These are phyloP conservation scores for Mobula birostris DNA, from an alignment of 2,113 vertebrate species.

Conservation along the genomic window DNA sequence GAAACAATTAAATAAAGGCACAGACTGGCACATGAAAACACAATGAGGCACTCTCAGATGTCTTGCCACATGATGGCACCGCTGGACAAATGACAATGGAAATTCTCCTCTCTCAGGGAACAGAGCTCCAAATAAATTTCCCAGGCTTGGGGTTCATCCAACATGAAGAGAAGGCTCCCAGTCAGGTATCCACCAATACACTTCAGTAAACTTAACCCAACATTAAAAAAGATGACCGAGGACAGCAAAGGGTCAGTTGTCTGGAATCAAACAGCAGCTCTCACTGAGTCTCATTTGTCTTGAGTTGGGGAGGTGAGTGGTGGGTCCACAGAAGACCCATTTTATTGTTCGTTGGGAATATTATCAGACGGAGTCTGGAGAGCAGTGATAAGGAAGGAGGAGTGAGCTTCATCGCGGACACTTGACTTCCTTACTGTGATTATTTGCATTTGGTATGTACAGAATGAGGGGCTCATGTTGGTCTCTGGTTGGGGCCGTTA, in stretches of 20 bases:
- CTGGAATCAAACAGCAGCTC: neutral
- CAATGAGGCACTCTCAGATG: neutral
- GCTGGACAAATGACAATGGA: neutral
- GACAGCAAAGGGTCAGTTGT: too few species aligned
- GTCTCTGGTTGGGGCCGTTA: neutral
- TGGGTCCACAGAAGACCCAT: too few species aligned
- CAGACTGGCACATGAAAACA: neutral
- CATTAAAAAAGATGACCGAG: neutral
- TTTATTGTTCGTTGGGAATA: neutral
- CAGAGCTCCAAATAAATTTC: neutral
- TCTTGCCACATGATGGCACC: neutral
- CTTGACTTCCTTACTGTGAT: neutral
- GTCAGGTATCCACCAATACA: neutral
- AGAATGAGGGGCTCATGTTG: neutral
- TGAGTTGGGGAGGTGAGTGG: neutral
- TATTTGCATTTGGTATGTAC: neutral
- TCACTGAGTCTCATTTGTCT: neutral
- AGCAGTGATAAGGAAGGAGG: neutral
- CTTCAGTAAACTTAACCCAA: too few species aligned
- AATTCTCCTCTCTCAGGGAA: neutral
- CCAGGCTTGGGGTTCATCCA: neutral
- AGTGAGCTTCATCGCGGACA: neutral
- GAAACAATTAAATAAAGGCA: neutral
- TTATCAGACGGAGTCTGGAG: neutral
- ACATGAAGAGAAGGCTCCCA: neutral